Evolutionary conservation across 2,113 vertebrate species (phyloP).

Genomic region (Semnornis frantzii): DNA sequence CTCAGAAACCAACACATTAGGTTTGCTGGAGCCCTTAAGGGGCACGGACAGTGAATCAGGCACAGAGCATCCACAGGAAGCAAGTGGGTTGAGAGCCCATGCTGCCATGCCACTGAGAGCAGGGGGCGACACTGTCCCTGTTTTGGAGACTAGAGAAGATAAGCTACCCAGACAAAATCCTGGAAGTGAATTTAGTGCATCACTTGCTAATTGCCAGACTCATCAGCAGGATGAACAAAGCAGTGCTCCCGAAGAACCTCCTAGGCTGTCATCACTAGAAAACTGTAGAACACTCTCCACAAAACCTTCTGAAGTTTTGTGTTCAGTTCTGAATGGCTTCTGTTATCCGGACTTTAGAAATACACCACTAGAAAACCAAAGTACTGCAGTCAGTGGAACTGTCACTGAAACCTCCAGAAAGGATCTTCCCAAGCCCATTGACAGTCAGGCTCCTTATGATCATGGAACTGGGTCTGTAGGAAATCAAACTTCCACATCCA

Average conservation of each 20-base stretch:
- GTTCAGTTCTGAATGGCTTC: neutral
- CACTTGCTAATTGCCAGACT: constrained; percentile 49
- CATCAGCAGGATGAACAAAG: constrained; percentile 26
- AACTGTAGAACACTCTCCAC: neutral
- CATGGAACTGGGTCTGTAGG: neutral
- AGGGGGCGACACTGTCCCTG: constrained; percentile 3
- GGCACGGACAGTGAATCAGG: constrained; percentile 10
- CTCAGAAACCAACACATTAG: constrained; percentile 58
- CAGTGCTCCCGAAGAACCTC: neutral
- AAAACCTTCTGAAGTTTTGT: neutral
- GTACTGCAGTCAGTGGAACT: neutral
- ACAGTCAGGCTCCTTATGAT: neutral
- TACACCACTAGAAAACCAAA: neutral
- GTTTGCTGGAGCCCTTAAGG: constrained; percentile 51
- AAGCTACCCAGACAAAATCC: neutral
- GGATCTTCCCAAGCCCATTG: neutral
- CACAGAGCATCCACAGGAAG: constrained; percentile 30
- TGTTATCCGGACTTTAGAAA: constrained; percentile 16
- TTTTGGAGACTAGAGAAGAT: constrained; percentile 31
- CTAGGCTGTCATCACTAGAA: neutral
- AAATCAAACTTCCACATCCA: neutral
- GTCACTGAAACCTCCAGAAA: neutral
- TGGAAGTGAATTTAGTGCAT: constrained; percentile 15
- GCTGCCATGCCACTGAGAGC: constrained; percentile 5
- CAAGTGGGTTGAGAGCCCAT: constrained; percentile 31